Base-by-base conservation (phyloP, 2,113 vertebrate species). In the Cyanistes caeruleus region DNA sequence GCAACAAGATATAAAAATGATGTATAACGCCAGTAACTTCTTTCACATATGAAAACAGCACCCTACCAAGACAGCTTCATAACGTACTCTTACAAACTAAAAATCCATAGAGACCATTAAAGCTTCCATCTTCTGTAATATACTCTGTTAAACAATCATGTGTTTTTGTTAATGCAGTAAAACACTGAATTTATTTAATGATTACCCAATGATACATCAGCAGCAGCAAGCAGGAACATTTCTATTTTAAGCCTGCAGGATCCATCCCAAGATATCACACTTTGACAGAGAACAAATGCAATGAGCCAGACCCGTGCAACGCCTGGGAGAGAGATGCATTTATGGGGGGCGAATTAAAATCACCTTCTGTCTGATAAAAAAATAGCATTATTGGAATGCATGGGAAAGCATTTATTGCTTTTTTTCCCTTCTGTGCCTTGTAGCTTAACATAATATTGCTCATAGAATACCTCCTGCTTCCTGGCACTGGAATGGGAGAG, bases 1-100 rank as follows among this genome's bases (percentile, higher is more conserved):
- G 98, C 98, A 98, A 98, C 97, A 90, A 97, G 97, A 97, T 97
- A 98, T 98, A 98, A 98, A 98, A 98, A 98, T 98, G 97, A 98
- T 97, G 94, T 97, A 97, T 97, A 97, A 97, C 48, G 72, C 97
- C 90, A 96, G 97, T 96, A 97, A 97, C 97, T 98, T 98, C 95
- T 97, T 97, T 97, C 97, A 97, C 84, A 81, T 96, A 97, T 94
- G 95, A 98, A 97, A 97, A 97, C 93, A 97, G 96, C 94, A 92
- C 95, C 96, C 97, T 97, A 98, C 95, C 95, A 98, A 97, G 84
- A 92, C 96, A 97, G 90, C 94, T 95, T 96, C 93, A 89, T 97
- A 96, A 97, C 95, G 88, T 85, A 96, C 96, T 96, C 96, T 96
- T 84, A 95, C 95, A 96, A 97, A 97, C 96, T 95, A 96, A 96